Percentiles rank a stretch among this genome's conserved stretches.
Evolutionary conservation across 2,113 vertebrate genomes (phyloP).

Genomic region (Xiphorhynchus elegans): DNA sequence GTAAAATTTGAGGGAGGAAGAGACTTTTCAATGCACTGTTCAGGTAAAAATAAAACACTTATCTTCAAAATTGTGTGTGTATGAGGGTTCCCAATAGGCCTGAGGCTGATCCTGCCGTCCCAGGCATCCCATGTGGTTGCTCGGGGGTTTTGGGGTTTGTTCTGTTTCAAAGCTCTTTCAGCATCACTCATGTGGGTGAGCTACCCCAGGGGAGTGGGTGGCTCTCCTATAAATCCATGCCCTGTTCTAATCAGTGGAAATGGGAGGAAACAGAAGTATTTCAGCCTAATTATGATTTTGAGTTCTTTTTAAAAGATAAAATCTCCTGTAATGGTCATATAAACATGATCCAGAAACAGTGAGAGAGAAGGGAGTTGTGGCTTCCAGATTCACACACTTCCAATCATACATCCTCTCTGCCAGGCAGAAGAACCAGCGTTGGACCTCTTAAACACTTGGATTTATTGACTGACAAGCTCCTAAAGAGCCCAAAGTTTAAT

Average conservation of each 20-base stretch:
- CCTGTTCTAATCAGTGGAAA: neutral
- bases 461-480: constrained; percentile 34
- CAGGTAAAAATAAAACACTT: neutral
- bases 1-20: neutral
- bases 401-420: neutral
- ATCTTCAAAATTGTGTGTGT: rapidly evolving
- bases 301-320: neutral
- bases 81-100: rapidly evolving
- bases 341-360: neutral
- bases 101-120: neutral
- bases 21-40: neutral
- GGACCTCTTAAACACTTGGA: neutral
- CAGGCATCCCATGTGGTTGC: rapidly evolving
- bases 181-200: rapidly evolving
- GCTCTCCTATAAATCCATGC: neutral
- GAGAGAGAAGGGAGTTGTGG: neutral
- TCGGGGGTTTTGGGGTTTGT: neutral
- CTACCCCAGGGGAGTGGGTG: neutral
- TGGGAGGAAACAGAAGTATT: neutral
- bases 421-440: neutral
- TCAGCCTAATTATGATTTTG: neutral
- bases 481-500: constrained; percentile 26
- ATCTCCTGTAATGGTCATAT: neutral
- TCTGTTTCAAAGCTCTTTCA: neutral
- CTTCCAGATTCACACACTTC: neutral